Evolutionary conservation across 2,888 invertebrate genomes (phyloP), one percentile per base, ranked within the genome.

Genomic region (Rhyacophila evoluta): DNA sequence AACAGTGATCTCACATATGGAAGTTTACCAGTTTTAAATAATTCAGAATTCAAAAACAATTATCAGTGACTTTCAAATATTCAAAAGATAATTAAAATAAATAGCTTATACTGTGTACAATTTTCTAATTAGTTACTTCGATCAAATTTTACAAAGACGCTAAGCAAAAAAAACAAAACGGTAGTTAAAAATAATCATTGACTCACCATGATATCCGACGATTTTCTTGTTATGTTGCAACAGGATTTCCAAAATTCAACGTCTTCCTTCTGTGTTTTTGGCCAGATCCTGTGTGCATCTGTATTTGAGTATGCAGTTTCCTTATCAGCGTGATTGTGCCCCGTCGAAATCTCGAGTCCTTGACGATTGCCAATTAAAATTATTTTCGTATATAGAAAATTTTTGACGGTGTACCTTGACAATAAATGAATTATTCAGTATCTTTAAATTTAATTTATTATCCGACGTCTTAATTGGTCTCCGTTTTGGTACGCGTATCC

Each of bases 201-300:
- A 55, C 55, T 55, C 25, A 55, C 55, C 55, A 55, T 10, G 8
- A 25, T 25, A 8, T 55, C 19, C 8, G 19, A 25, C 29, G 6
- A 33, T 6, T 33, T 33, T 55, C 55, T 55, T 55, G 55, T 19
- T 19, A 19, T 5, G 55, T 19, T 19, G 55, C 55, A 55, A 55
- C 55, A 55, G 55, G 55, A 55, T 55, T 55, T 55, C 55, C 55
- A 55, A 55, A 55, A 55, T 25, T 55, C 10, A 8, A 25, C 19
- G 19, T 55, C 55, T 55, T 55, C 55, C 55, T 55, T 10, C 25
- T 2, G 12, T 25, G 1, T 55, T 33, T 55, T 19, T 55, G 55
- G 55, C 25, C 55, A 25, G 55, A 55, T 55, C 55, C 55, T 55
- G 55, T 55, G 55, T 55, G 55, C 55, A 19, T 55, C 25, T 55